Evolutionary conservation across 2,888 invertebrate species (phyloP), one percentile per base, ranked within the genome.

Genomic region (Eristalis arbustorum): DNA sequence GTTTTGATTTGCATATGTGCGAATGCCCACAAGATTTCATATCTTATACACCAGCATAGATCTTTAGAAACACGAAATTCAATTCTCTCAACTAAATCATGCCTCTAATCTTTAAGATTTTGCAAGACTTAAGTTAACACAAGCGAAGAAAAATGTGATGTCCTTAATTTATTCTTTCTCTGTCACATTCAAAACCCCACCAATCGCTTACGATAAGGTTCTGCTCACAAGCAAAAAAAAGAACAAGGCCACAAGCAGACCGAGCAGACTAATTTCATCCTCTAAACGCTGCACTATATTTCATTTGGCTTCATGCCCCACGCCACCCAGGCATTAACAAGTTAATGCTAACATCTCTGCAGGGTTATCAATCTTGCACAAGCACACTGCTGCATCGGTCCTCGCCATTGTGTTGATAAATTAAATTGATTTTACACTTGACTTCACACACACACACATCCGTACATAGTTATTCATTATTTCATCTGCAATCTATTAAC

Each of bases 401-500:
- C 28, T 13, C 66, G 28, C 66, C 42, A 49, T 23, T 37, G 49
- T 18, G 67, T 49, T 67, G 67, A 67, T 67, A 75, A 75, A 75
- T 75, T 42, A 28, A 75, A 75, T 75, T 75, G 75, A 67, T 75
- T 68, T 68, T 61, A 23, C 76, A 68, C 75, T 75, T 56, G 34
- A 62, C 34, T 76, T 61, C 34, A 62, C 22, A 59, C 59, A 23
- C 59, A 59, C n/a, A n/a, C n/a, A n/a, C n/a, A n/a, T n/a, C n/a
- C n/a, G n/a, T 25, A 49, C 18, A 61, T 42, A 71, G 37, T 61
- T 40, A 76, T 67, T 76, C 56, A 79, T 71, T 74, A 79, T 73
- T 75, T 66, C 74, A 84, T 84, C 74, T 67, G 74, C 28, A 79
- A 84, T 84, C 79, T 79, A 84, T 79, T 84, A 84, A 75, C 74